These are phyloP conservation scores for Pachyseris speciosa DNA, from an alignment of 64 coral and sea anemone genomes.

Conservation along the genomic window DNA sequence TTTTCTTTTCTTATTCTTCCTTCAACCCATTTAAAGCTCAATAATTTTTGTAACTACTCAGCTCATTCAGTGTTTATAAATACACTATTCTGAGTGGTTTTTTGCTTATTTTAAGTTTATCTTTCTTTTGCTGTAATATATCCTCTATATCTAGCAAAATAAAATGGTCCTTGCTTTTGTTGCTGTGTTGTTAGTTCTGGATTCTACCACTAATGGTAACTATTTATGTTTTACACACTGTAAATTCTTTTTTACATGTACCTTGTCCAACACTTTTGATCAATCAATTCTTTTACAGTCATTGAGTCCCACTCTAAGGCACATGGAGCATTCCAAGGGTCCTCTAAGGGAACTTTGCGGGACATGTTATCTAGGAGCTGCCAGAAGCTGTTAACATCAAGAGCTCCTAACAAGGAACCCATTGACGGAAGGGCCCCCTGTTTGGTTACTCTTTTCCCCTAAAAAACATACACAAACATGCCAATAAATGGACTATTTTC, in stretches of 20 bases:
- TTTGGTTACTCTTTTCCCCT: conserved; percentile 60
- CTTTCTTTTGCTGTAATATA: no score
- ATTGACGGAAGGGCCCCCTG: conserved; percentile 54
- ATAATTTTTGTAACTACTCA: no score
- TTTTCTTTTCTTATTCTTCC: no score
- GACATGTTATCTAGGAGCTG: conserved; percentile 75
- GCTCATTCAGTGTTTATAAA: no score
- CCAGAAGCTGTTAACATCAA: conserved; percentile 83
- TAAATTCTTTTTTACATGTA: not conserved
- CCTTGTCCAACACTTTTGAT: conserved; percentile 87
- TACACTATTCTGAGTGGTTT: no score
- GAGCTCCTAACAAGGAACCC: conserved; percentile 52
- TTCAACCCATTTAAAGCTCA: no score
- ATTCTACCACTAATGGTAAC: no score
- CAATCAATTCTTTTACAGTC: conserved; percentile 78
- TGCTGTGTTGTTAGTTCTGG: no score
- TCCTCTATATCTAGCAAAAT: no score
- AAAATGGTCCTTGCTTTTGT: no score
- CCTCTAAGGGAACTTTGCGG: conserved; percentile 59
- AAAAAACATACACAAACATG: not conserved
- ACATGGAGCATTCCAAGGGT: conserved; percentile 61
- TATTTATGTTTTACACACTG: not conserved
- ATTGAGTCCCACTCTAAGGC: conserved; percentile 76
- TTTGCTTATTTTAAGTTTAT: no score
- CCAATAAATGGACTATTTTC: not conserved